Evolutionary conservation across 2,113 vertebrate species (phyloP).

Genomic region (Proteles cristata): DNA sequence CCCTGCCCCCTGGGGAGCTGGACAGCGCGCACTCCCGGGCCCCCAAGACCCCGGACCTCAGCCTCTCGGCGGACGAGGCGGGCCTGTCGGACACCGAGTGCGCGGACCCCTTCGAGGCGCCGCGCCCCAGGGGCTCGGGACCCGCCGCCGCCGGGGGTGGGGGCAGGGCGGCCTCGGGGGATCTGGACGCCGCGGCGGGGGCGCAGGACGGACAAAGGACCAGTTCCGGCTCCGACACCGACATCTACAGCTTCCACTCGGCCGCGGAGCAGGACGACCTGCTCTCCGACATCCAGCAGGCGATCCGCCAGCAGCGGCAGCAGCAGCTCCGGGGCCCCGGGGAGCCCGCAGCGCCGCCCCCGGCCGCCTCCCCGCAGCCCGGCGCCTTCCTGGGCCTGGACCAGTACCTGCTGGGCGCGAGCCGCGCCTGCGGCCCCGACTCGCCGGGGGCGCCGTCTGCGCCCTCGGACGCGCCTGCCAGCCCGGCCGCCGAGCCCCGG

Average conservation of each 20-base stretch:
- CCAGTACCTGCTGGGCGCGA: conserved; percentile 17
- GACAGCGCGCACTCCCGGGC: conserved; percentile 89
- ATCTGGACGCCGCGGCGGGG: conserved; percentile 82
- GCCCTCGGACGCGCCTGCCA: conserved; percentile 58
- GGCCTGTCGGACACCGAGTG: conserved; percentile 91
- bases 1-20: conserved; percentile 89
- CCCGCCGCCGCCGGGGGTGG: neutral
- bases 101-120: conserved; percentile 63
- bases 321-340: conserved; percentile 66
- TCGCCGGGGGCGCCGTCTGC: conserved; percentile 36
- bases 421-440: conserved; percentile 66
- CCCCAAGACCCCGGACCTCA: conserved; percentile 93
- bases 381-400: conserved; percentile 75
- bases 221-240: conserved; percentile 97
- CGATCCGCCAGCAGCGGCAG: conserved; percentile 94
- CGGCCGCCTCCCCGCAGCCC: neutral
- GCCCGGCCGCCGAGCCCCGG: neutral
- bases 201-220: conserved; percentile 91
- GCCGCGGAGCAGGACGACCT: conserved; percentile 97
- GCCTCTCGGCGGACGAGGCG: conserved; percentile 94
- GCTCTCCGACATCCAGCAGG: conserved; percentile 98
- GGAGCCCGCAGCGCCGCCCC: conserved; percentile 38
- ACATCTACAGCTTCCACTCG: conserved; percentile 99
- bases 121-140: neutral
- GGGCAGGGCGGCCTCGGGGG: conserved; percentile 67